Evolutionary conservation across 2,888 invertebrate genomes (phyloP), one percentile per base, ranked within the genome.

Genomic region (Synanthedon formicaeformis): DNA sequence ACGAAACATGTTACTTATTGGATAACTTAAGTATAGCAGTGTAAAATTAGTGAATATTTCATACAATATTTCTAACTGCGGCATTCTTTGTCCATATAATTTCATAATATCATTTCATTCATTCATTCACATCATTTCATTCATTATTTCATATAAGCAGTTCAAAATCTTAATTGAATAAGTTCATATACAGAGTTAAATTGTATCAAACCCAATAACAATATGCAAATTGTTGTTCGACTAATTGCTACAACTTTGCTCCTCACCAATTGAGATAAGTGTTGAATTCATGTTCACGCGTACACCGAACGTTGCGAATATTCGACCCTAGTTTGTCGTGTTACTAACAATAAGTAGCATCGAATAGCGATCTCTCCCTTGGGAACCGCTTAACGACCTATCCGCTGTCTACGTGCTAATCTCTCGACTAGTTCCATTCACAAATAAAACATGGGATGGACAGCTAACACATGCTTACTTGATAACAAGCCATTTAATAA

Each of bases 181-280:
- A 45, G 14, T 45, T 14, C 3, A 45, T 23, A 23, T 14, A 14
- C 45, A 45, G 6, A 45, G 3, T 45, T 14, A 12, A 45, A 45
- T 45, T 45, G 11, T 11, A 45, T 45, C 13, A 45, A 13, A 45
- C 13, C 8, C 14, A 45, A 45, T 45, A 45, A 45, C 45, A 11
- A 45, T 45, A 45, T 45, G 45, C 45, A 45, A 45, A 45, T 45
- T 45, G n/a, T 12, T 14, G 11, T n/a, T 45, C n/a, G 14, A n/a
- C 45, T 45, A 45, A 45, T 45, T 45, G 45, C 14, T 13, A 45
- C n/a, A 45, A 13, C 34, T 50, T 45, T 34, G 45, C n/a, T 14
- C 51, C 41, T 51, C 50, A 40, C 50, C 54, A 57, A 57, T 56
- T 57, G 57, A 59, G 57, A 59, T 55, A 55, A 56, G 57, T 55